Base-by-base conservation (phyloP, 2,888 invertebrate genomes). In the Smittia sp. region DNA sequence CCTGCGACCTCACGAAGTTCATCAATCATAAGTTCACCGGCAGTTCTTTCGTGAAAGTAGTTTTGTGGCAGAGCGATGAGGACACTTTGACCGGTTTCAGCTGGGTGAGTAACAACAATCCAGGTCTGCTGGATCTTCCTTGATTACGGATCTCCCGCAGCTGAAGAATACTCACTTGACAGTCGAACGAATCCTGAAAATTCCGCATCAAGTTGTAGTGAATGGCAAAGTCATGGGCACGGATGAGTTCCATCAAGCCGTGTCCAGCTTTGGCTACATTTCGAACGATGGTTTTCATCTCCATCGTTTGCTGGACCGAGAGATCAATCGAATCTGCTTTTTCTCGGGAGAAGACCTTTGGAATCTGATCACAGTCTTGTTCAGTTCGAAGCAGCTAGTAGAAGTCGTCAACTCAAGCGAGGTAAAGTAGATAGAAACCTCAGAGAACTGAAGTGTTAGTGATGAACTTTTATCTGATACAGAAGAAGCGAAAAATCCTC, bases 71-170 rank as follows among this genome's bases (percentile, higher is more conserved):
- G 15, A 65, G 65, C 22, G 18, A 58, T 24, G 18, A 18, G 4
- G 13, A 65, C 65, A 65, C n/a, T 15, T 11, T 27, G n/a, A 27
- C 6, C 2, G 32, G 27, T 2, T 24, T n/a, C 3, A 25, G 7
- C 4, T 65, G 65, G 65, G 65, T 65, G 22, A 24, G 32, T 27
- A n/a, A n/a, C n/a, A n/a, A n/a, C n/a, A n/a, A n/a, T n/a, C n/a
- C n/a, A n/a, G n/a, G n/a, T n/a, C n/a, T n/a, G n/a, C n/a, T n/a
- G n/a, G n/a, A n/a, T n/a, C n/a, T n/a, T n/a, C n/a, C n/a, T n/a
- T n/a, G n/a, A n/a, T n/a, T n/a, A n/a, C n/a, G n/a, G n/a, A 46
- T 15, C 46, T 65, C 22, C 13, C 2, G 7, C n/a, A 27, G 65
- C 65, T 65, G 2, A 65, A 65, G 20, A 25, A 25, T 3, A 32